Base-by-base conservation (phyloP, 2,888 invertebrate species). In the Dasysyrphus albostriatus region DNA sequence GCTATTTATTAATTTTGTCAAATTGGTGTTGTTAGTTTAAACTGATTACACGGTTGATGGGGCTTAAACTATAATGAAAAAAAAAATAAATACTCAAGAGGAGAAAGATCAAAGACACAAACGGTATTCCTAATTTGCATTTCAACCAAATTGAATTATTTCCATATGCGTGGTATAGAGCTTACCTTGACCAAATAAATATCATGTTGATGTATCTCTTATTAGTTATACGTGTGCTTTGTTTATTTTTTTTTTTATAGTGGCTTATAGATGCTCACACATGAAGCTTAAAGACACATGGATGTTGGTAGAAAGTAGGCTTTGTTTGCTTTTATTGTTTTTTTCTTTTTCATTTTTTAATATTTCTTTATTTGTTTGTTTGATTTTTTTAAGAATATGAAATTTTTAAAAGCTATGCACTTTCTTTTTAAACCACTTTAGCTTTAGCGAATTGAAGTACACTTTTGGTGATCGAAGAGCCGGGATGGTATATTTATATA, bases 61-160 rank as follows among this genome's bases (percentile, higher is more conserved):
- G 42, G 16, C 47, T 44, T 42, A 8, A 39, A 58, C 47, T 24
- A 29, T 8, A n/a, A 42, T 1, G 9, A n/a, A 8, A 8, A 37
- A 34, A 56, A 5, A 10, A 19, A 2, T 4, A 12, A n/a, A n/a
- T 4, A 49, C 34, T 14, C 19, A 24, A 56, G n/a, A 42, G 32
- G 39, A 80, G 39, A 75, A 65, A 76, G 37, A 69, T 58, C 49
- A 51, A 58, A 73, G 24, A 47, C 58, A 56, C 19, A 47, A 69
- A 72, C 54, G 39, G 49, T 70, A n/a, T 73, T 73, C 19, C 58
- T 70, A 78, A 85, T 85, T 85, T 74, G 69, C 81, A 85, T 81
- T 81, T 85, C 63, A 74, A 61, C 19, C 44, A 34, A 76, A 76
- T 56, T 76, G 56, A 77, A 82, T 81, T 24, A 24, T 24, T 77